phyloP scores from a whole-genome alignment of 2,797 vertebrate genomes.

The Urosaurus nigricauda region DNA sequence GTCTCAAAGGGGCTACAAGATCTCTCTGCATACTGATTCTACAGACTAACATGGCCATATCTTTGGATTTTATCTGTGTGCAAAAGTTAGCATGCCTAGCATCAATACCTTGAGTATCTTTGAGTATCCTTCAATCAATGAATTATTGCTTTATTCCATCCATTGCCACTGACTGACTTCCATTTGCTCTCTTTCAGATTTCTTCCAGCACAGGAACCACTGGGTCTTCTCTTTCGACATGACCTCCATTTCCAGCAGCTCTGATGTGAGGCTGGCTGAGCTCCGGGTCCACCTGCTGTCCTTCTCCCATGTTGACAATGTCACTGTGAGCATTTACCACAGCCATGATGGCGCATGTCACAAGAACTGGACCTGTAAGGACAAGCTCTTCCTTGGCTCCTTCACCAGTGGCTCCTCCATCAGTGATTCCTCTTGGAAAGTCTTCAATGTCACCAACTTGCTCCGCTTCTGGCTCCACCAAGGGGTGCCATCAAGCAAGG shows the following conservation, averaged over 20 bases:
- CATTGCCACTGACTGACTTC: neutral
- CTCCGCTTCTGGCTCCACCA: constrained; percentile 84
- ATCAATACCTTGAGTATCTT: neutral
- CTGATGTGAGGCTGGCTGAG: constrained; percentile 84
- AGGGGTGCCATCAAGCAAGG: neutral
- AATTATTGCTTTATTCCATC: neutral
- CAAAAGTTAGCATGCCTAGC: neutral
- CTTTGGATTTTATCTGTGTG: too few species aligned
- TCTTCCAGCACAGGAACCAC: constrained; percentile 78
- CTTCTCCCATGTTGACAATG: constrained; percentile 62
- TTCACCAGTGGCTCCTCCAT: constrained; percentile 68
- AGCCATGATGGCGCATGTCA: constrained; percentile 70
- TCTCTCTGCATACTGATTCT: too few species aligned
- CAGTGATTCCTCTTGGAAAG: constrained; percentile 81
- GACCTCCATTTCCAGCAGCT: constrained; percentile 84
- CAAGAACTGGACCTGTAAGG: constrained; percentile 53
- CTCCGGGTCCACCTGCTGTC: constrained; percentile 81
- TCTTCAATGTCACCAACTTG: constrained; percentile 85
- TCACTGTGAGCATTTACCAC: constrained; percentile 86
- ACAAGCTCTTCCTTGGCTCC: constrained; percentile 82
- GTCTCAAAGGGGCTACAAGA: too few species aligned
- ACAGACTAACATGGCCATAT: too few species aligned
- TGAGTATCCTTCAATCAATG: neutral
- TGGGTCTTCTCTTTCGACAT: constrained; percentile 89
- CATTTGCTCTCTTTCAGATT: constrained; percentile 75